These are phyloP conservation scores for Lycaon pictus DNA, from an alignment of 2,113 vertebrate species.

Conservation along the genomic window DNA sequence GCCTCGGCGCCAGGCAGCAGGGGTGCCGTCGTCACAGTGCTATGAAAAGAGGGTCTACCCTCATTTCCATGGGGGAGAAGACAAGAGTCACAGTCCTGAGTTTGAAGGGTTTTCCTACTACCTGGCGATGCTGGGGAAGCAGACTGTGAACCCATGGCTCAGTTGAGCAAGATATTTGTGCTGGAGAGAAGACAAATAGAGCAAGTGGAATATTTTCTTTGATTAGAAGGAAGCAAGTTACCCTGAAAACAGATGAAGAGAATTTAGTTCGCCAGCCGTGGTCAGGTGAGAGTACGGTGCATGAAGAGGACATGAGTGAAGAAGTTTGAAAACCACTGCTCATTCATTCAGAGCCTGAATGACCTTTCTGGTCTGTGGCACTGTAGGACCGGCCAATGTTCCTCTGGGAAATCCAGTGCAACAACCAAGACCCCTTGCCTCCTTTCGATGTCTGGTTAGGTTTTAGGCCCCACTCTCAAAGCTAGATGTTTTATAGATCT, in stretches of 20 bases:
- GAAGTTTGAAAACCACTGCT: not conserved
- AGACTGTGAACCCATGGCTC: not conserved
- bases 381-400: fast-evolving
- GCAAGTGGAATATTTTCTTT: slow-evolving; percentile 10
- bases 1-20: not conserved
- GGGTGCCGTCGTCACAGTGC: not conserved
- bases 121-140: not conserved
- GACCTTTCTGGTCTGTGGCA: not conserved
- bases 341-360: too few relatives aligned
- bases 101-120: not conserved
- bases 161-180: not conserved
- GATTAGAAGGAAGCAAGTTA: slow-evolving; percentile 1
- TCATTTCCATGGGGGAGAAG: not conserved
- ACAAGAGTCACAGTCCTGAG: not conserved
- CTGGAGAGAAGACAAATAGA: not conserved
- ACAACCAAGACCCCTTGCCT: not conserved
- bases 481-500: not conserved
- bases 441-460: not conserved
- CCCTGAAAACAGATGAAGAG: not conserved
- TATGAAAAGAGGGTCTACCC: not conserved
- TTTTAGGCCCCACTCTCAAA: not conserved
- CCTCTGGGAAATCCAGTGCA: not conserved
- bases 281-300: not conserved
- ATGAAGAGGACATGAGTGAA: not conserved
- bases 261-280: not conserved